These are phyloP conservation scores for Trachurus trachurus DNA, from an alignment of 2,797 vertebrate genomes.

Conservation along the genomic window DNA sequence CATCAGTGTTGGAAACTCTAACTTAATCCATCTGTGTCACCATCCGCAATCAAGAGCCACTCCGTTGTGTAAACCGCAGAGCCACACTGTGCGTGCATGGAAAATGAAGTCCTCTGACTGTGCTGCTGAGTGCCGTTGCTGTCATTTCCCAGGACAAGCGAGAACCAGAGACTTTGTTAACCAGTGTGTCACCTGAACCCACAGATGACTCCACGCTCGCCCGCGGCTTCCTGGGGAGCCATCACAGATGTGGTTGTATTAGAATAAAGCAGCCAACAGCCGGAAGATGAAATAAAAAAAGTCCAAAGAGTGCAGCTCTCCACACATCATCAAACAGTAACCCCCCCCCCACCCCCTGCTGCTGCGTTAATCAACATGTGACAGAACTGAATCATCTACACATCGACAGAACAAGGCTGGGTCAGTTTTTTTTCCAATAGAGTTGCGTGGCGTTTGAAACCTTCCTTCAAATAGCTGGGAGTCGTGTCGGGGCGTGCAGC, in stretches of 20 bases:
- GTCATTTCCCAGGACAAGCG: not conserved
- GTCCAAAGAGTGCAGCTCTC: not conserved
- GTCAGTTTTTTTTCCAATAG: not conserved
- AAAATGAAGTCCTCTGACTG: slow-evolving; percentile 6
- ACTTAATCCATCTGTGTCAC: slow-evolving; percentile 78
- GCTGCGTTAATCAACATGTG: slow-evolving; percentile 11
- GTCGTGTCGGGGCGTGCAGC: slow-evolving; percentile 15
- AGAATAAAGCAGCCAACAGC: slow-evolving; percentile 20
- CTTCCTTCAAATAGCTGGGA: not conserved
- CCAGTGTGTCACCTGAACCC: not conserved
- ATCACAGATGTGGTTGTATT: not conserved
- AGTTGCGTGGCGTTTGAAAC: not conserved
- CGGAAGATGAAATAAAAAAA: not conserved
- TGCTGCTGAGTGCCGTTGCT: slow-evolving; percentile 8
- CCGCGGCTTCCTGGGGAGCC: not conserved
- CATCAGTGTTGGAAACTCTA: slow-evolving; percentile 65
- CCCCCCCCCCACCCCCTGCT: not conserved
- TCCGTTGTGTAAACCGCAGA: slow-evolving; percentile 32
- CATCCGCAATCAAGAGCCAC: slow-evolving; percentile 44
- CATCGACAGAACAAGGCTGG: not conserved
- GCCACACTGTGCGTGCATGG: not conserved
- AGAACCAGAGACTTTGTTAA: slow-evolving; percentile 20
- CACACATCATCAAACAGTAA: not conserved
- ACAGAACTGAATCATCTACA: not conserved
- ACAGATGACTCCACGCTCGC: not conserved